These are phyloP conservation scores for Pyrrhia umbra DNA, from an alignment of 2,888 invertebrate species.

Conservation along the genomic window DNA sequence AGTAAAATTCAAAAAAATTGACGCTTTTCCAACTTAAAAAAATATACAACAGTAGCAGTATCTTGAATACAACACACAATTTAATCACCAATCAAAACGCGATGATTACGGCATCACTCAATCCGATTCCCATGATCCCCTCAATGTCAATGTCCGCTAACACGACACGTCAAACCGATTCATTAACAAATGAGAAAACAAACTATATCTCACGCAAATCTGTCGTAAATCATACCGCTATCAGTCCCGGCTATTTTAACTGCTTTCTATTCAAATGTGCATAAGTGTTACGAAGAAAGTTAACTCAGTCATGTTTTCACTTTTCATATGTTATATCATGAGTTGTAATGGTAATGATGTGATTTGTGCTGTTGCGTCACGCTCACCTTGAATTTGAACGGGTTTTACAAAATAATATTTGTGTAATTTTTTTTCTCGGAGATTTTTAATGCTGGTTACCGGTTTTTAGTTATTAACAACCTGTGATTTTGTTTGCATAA, in stretches of 20 bases:
- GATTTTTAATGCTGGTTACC: not conserved
- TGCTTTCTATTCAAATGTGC: conserved; percentile 83
- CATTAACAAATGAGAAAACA: conserved; percentile 24
- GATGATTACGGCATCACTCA: conserved; percentile 12
- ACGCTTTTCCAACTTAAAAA: too few species aligned
- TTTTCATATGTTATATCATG: conserved; percentile 74
- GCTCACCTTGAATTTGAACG: conserved; percentile 49
- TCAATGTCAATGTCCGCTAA: conserved; percentile 29
- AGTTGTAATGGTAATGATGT: conserved; percentile 65
- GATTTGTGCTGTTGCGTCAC: conserved; percentile 53
- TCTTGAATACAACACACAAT: not conserved
- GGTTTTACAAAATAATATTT: conserved; percentile 38
- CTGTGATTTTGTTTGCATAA: not conserved
- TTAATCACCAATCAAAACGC: conserved; percentile 7
- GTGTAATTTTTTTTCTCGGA: not conserved
- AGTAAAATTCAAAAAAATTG: too few species aligned
- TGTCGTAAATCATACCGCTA: conserved; percentile 57
- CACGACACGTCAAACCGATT: conserved; percentile 24
- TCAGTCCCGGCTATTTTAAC: conserved; percentile 52
- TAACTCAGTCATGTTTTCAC: conserved; percentile 74
- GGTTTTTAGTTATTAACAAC: not conserved
- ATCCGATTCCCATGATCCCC: conserved; percentile 30
- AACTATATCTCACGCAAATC: conserved; percentile 55
- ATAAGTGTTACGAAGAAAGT: conserved; percentile 80
- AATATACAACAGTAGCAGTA: not conserved